Conservation (phyloP, 1,140 invertebrate species). For the Drosophila serrata region DNA sequence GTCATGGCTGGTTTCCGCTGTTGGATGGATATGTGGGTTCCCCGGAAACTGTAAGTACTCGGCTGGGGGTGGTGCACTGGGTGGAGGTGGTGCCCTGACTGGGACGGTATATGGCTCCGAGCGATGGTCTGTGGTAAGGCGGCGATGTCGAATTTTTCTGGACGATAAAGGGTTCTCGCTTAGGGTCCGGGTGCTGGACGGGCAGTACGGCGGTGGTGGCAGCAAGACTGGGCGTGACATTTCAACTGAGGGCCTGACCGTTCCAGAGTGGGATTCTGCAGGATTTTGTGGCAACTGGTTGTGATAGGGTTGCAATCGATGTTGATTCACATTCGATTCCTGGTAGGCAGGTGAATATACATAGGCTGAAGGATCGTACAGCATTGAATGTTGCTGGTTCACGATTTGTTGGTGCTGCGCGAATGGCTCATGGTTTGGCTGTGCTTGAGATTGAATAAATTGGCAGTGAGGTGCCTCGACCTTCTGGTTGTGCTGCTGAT, state of each 20-base stretch:
- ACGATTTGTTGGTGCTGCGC: neutral
- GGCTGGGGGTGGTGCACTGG: neutral
- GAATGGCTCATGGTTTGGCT: neutral
- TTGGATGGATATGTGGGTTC: neutral
- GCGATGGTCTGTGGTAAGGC: neutral
- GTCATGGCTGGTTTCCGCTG: neutral
- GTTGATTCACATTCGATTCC: slow-evolving; percentile 16
- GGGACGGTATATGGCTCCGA: slow-evolving; percentile 9
- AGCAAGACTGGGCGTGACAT: slow-evolving; percentile 1
- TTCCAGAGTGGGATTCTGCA: neutral
- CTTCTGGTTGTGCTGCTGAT: neutral
- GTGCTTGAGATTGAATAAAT: slow-evolving; percentile 3
- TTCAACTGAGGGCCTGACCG: neutral
- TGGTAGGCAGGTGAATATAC: slow-evolving; percentile 9
- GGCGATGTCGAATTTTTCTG: slow-evolving; percentile 5
- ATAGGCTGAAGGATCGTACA: slow-evolving; percentile 15
- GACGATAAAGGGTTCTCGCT: neutral
- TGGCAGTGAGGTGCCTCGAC: neutral
- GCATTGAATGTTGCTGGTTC: neutral
- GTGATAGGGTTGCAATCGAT: slow-evolving; percentile 45
- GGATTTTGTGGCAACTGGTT: slow-evolving; percentile 31
- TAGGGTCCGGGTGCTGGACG: neutral
- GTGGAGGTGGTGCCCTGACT: neutral
- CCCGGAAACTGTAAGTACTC: neutral
- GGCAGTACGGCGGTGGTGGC: slow-evolving; percentile 12